These are phyloP conservation scores for Drosophila setosimentum DNA, from an alignment of 2,888 invertebrate genomes.

Conservation along the genomic window DNA sequence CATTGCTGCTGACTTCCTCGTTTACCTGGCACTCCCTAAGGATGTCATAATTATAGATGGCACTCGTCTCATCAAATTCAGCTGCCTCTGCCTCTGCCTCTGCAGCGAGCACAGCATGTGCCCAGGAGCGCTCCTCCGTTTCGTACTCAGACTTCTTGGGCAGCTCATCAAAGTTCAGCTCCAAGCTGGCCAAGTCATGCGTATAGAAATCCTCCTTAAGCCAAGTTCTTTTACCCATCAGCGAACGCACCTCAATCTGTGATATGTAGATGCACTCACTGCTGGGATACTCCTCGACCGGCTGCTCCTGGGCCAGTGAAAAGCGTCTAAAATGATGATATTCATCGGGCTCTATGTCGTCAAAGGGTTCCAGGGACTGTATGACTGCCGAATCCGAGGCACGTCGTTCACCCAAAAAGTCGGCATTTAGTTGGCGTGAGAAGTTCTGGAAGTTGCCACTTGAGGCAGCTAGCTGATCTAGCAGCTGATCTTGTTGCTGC, in stretches of 20 bases:
- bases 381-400: conserved; percentile 83
- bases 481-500: conserved; percentile 75
- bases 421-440: conserved; percentile 71
- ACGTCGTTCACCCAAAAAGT: conserved; percentile 81
- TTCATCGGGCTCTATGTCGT: conserved; percentile 83
- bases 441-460: conserved; percentile 81
- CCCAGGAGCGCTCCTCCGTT: conserved; percentile 63
- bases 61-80: conserved; percentile 70
- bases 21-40: conserved; percentile 48
- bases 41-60: conserved; percentile 66
- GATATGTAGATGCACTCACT: conserved; percentile 81
- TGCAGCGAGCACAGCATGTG: conserved; percentile 67
- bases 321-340: conserved; percentile 84
- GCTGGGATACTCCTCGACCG: conserved; percentile 82
- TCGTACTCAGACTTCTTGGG: conserved; percentile 12
- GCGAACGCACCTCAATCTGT: conserved; percentile 78
- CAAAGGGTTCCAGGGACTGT: conserved; percentile 51
- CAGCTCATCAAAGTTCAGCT: conserved; percentile 17
- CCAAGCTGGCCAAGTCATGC: conserved; percentile 50
- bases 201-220: conserved; percentile 76
- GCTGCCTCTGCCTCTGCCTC: conserved; percentile 72
- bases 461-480: conserved; percentile 78
- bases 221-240: conserved; percentile 80
- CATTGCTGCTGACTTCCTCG: conserved; percentile 75
- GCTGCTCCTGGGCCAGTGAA: conserved; percentile 82